Percentiles rank a stretch among this genome's conserved stretches.
Conservation (phyloP, 2,888 invertebrate species). For the Megamerina dolium region DNA sequence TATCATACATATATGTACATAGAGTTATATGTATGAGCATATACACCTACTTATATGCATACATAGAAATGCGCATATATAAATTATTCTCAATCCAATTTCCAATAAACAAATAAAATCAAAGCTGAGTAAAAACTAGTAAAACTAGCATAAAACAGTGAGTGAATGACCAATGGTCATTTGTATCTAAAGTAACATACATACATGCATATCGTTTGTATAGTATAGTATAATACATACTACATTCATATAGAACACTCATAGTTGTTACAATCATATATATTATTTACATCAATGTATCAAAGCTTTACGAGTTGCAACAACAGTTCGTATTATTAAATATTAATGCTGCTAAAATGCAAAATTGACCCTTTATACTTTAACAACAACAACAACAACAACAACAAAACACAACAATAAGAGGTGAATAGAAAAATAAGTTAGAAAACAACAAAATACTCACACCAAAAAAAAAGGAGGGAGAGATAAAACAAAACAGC, state of each 20-base stretch:
- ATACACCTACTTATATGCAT: too few species aligned
- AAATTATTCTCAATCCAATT: slow-evolving; percentile 39
- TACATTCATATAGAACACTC: too few species aligned
- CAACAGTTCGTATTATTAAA: slow-evolving; percentile 45
- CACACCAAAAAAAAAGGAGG: neutral
- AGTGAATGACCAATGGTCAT: too few species aligned
- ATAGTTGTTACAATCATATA: too few species aligned
- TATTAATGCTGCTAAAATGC: slow-evolving; percentile 40
- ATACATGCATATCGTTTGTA: too few species aligned
- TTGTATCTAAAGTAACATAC: too few species aligned
- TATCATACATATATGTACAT: too few species aligned
- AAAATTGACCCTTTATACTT: slow-evolving; percentile 30
- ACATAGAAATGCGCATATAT: too few species aligned
- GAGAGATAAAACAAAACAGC: neutral
- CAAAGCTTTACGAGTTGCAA: slow-evolving; percentile 12
- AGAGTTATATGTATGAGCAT: too few species aligned
- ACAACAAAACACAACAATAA: neutral
- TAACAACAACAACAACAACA: slow-evolving; percentile 5
- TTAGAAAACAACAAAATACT: neutral
- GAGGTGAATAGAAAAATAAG: neutral
- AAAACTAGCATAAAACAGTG: neutral
- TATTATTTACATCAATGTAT: too few species aligned
- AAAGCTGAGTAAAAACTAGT: slow-evolving; percentile 25
- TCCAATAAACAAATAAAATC: slow-evolving; percentile 41
- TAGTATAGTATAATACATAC: too few species aligned